A percentile compares a stretch with the other conserved stretches of the same genome.
phyloP scores from a whole-genome alignment of 2,888 invertebrate species.

The Drosophila bunnanda region DNA sequence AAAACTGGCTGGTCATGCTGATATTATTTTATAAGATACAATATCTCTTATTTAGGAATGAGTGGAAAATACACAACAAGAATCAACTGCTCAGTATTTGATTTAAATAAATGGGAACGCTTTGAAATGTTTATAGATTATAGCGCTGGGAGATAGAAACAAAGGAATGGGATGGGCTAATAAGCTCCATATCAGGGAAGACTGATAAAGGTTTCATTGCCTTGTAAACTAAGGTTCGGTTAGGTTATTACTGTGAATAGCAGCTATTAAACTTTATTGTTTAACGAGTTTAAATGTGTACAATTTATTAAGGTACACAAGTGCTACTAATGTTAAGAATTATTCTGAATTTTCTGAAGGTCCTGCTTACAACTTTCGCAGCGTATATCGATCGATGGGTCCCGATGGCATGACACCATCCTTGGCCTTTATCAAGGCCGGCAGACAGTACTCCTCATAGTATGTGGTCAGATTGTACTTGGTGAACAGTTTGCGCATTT shows the following conservation, averaged over 20 bases:
- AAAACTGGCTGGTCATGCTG: neutral
- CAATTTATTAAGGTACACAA: neutral
- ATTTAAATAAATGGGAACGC: neutral
- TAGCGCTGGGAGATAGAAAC: neutral
- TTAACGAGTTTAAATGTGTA: neutral
- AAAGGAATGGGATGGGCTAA: neutral
- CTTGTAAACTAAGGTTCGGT: neutral
- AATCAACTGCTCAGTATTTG: neutral
- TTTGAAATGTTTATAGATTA: neutral
- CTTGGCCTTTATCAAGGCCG: slow-evolving; percentile 63
- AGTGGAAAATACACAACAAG: neutral
- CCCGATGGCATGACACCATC: slow-evolving; percentile 62
- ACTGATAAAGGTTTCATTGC: neutral
- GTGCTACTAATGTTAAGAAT: too few relatives aligned
- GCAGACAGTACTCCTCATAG: slow-evolving; percentile 70
- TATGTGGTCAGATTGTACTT: slow-evolving; percentile 71
- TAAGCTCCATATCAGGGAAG: neutral
- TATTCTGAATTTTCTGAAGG: too few relatives aligned
- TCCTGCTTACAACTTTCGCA: slow-evolving; percentile 48
- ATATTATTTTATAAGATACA: neutral
- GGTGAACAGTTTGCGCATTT: slow-evolving; percentile 67
- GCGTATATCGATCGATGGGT: slow-evolving; percentile 78
- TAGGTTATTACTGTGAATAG: neutral
- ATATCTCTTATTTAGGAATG: neutral
- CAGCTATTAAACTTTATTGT: neutral